Conservation (phyloP, 2,888 invertebrate genomes). For the Eristalis arbustorum region DNA sequence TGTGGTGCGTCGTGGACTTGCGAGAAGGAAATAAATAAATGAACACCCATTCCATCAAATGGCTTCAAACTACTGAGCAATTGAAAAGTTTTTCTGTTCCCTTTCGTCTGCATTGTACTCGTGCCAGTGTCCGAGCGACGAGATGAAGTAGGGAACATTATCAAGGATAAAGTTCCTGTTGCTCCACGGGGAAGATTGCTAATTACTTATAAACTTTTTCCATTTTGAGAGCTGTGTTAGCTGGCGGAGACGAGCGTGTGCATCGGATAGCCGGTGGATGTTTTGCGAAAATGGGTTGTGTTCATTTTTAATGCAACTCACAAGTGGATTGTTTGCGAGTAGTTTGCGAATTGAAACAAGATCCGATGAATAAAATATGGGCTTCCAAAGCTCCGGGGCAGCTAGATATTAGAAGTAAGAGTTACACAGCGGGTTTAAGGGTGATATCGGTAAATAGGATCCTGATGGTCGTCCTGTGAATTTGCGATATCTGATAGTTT, state of each 20-base stretch:
- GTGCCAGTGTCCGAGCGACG: background rate
- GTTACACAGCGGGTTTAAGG: too few species aligned
- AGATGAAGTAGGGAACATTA: background rate
- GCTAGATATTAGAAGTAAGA: background rate
- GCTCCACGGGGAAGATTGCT: background rate
- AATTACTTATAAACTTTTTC: conserved; percentile 11
- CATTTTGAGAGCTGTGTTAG: background rate
- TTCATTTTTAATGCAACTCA: background rate
- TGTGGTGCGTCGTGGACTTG: background rate
- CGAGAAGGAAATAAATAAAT: background rate
- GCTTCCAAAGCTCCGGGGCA: background rate
- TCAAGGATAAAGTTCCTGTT: background rate
- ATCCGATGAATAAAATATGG: background rate
- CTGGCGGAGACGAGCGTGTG: background rate
- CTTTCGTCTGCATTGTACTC: background rate
- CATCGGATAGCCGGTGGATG: background rate
- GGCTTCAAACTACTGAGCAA: background rate
- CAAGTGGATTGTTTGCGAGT: background rate
- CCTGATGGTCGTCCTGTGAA: too few species aligned
- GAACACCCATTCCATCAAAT: background rate
- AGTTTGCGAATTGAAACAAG: background rate
- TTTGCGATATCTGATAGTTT: too few species aligned
- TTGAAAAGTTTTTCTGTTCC: background rate
- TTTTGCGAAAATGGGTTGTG: background rate
- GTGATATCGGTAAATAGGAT: too few species aligned